These are phyloP conservation scores for Noctuana brunneofusca DNA, from an alignment of 2,888 invertebrate species.

Conservation along the genomic window DNA sequence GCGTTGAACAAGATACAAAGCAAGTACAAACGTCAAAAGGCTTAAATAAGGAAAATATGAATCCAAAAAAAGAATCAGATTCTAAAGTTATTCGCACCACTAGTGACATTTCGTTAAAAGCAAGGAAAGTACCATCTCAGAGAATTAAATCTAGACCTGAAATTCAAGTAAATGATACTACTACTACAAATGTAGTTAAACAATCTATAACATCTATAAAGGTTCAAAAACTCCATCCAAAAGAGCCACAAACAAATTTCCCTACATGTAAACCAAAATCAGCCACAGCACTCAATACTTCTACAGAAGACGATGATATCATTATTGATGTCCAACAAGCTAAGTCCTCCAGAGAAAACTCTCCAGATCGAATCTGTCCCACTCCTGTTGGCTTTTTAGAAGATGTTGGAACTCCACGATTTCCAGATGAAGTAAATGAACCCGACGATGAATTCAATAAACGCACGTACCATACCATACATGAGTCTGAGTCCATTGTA, in stretches of 20 bases:
- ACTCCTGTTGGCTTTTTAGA: constrained; percentile 84
- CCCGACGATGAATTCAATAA: constrained; percentile 85
- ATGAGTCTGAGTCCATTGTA: constrained; percentile 84
- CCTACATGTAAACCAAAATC: constrained; percentile 72
- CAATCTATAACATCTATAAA: constrained; percentile 45
- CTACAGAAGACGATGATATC: constrained; percentile 80
- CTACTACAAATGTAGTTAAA: constrained; percentile 55
- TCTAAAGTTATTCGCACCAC: constrained; percentile 79
- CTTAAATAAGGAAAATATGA: constrained; percentile 57
- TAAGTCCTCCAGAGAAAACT: constrained; percentile 89
- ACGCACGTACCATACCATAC: constrained; percentile 68
- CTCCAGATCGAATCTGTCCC: constrained; percentile 88
- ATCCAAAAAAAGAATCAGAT: constrained; percentile 66
- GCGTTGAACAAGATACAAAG: constrained; percentile 59
- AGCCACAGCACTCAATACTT: constrained; percentile 77
- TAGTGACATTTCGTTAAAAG: constrained; percentile 82
- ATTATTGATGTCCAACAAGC: constrained; percentile 87
- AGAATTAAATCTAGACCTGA: constrained; percentile 77
- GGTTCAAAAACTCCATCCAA: constrained; percentile 53
- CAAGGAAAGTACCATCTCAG: constrained; percentile 69
- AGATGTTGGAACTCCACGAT: constrained; percentile 85
- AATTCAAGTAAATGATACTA: constrained; percentile 70
- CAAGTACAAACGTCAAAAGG: constrained; percentile 62
- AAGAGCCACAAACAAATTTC: constrained; percentile 61
- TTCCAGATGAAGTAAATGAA: constrained; percentile 89